Evolutionary conservation across 2,888 invertebrate species (phyloP).

Genomic region (Nematopogon swammerdamellus): DNA sequence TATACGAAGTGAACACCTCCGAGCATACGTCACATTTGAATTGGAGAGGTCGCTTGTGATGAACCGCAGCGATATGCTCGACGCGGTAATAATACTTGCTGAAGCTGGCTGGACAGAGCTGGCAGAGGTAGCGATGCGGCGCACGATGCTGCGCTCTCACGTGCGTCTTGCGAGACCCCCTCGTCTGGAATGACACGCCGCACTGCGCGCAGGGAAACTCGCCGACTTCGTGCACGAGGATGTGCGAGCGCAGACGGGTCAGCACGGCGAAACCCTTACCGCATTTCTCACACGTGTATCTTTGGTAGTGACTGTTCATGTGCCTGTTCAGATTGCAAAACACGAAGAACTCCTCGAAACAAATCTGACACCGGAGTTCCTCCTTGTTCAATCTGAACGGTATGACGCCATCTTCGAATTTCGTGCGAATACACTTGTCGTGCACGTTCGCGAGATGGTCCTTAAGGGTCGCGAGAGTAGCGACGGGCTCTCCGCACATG

Average conservation of each 20-base stretch:
- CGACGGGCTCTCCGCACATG: slow-evolving; percentile 18
- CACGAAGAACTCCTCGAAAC: slow-evolving; percentile 26
- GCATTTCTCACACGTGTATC: slow-evolving; percentile 35
- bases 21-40: slow-evolving; percentile 36
- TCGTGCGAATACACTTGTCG: slow-evolving; percentile 27
- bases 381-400: slow-evolving; percentile 27
- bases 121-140: slow-evolving; percentile 15
- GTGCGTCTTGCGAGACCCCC: slow-evolving; percentile 25
- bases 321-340: slow-evolving; percentile 37
- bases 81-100: slow-evolving; percentile 29
- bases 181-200: slow-evolving; percentile 23
- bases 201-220: slow-evolving; percentile 30
- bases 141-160: slow-evolving; percentile 23
- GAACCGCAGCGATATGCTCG: slow-evolving; percentile 26
- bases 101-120: slow-evolving; percentile 31
- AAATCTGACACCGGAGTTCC: slow-evolving; percentile 24
- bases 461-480: slow-evolving; percentile 17
- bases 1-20: slow-evolving; percentile 30
- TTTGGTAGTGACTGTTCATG: slow-evolving; percentile 36
- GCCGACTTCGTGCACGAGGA: slow-evolving; percentile 23
- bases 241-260: slow-evolving; percentile 30
- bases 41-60: slow-evolving; percentile 26
- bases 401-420: slow-evolving; percentile 28
- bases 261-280: slow-evolving; percentile 34
- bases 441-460: slow-evolving; percentile 30